A percentile compares a stretch with the other conserved stretches of the same genome.
phyloP scores from a whole-genome alignment of 2,797 vertebrate species.

The Malurus leucopterus region DNA sequence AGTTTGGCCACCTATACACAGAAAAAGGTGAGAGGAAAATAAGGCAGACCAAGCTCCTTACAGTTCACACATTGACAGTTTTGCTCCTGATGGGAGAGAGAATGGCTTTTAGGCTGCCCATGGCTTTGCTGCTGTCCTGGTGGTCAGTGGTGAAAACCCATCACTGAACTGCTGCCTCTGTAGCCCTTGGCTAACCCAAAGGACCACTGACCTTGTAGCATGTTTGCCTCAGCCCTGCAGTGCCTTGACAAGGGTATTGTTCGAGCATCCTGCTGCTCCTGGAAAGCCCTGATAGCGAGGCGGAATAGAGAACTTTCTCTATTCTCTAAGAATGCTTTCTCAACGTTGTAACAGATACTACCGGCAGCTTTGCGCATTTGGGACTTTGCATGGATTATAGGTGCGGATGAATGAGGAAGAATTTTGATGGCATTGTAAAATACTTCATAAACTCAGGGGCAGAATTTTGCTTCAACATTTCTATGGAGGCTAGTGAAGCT shows the following conservation, averaged over 20 bases:
- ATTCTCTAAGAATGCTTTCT: no score
- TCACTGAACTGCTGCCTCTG: rapidly evolving
- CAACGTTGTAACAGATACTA: rapidly evolving
- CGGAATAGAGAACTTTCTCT: neutral
- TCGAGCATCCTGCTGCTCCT: neutral
- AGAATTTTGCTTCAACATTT: neutral
- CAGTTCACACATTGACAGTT: neutral
- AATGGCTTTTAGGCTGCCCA: rapidly evolving
- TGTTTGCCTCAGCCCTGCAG: neutral
- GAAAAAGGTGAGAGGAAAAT: neutral
- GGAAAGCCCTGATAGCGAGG: neutral
- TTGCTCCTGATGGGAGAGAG: neutral
- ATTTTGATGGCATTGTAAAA: neutral
- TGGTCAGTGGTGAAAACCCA: neutral
- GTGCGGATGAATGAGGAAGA: neutral
- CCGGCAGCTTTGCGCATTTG: neutral
- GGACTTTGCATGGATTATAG: neutral
- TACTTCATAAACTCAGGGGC: neutral
- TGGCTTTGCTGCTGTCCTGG: neutral
- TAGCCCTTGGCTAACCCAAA: neutral
- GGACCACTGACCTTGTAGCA: rapidly evolving
- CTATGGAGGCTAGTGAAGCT: neutral
- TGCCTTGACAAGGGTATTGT: neutral
- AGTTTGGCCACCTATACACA: neutral
- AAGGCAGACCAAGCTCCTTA: neutral